Conservation (phyloP, 2,797 vertebrate species). For the Oreonectes daqikongensis region DNA sequence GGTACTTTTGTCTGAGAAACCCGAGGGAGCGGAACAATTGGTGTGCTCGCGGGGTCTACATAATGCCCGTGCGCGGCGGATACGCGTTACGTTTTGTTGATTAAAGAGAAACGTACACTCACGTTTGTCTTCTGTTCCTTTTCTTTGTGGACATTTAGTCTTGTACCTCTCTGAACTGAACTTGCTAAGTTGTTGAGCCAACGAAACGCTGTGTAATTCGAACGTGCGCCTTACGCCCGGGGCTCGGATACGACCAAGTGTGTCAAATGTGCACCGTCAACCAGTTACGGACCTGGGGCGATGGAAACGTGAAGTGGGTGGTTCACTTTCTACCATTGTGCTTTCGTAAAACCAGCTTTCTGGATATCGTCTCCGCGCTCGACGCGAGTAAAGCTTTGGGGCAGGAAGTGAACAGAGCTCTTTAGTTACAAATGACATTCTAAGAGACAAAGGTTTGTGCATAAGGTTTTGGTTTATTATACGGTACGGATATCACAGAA, state of each 20-base stretch:
- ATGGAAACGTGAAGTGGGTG: constrained; percentile 34
- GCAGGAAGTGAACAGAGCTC: constrained; percentile 36
- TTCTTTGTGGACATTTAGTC: constrained; percentile 27
- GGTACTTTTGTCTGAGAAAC: constrained; percentile 76
- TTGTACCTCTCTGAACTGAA: constrained; percentile 19
- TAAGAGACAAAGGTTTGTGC: not conserved
- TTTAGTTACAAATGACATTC: constrained; percentile 2
- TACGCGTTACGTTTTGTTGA: constrained; percentile 72
- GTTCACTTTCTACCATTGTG: constrained; percentile 33
- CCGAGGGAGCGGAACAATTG: constrained; percentile 77
- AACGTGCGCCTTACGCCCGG: constrained; percentile 12
- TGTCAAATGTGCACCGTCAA: constrained; percentile 42
- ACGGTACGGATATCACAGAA: not conserved
- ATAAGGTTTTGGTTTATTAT: not conserved
- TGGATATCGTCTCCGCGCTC: constrained; percentile 6
- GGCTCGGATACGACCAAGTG: constrained; percentile 33
- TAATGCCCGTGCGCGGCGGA: constrained; percentile 66
- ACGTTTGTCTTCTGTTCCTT: constrained; percentile 38
- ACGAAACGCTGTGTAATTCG: constrained; percentile 40
- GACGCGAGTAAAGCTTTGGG: constrained; percentile 16
- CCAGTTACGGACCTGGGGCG: constrained; percentile 19
- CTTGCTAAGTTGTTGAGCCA: not conserved
- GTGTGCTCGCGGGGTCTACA: constrained; percentile 72
- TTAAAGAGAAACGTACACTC: constrained; percentile 62
- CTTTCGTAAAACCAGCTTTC: constrained; percentile 23